Evolutionary conservation across 2,113 vertebrate species (phyloP), one percentile per base, ranked within the genome.

Genomic region (Lanius collurio): DNA sequence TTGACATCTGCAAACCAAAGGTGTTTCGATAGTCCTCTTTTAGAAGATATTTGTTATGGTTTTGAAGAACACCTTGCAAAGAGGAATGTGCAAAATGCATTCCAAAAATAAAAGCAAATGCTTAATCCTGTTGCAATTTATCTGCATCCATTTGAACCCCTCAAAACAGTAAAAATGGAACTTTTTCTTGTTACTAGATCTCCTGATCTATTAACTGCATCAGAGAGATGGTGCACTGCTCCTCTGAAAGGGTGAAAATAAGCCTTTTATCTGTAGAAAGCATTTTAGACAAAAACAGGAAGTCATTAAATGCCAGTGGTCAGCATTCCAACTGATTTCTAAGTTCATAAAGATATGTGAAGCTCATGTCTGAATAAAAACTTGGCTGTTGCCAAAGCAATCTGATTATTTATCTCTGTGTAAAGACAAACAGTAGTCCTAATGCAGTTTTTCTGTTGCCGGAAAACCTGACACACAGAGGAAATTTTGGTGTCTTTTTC

Each of bases 321-420:
- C 88, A 96, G 90, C 91, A 82, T 86, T 95, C 79, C 70, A 68
- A 83, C 50, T 83, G 89, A 64, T 53, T 91, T 82, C 89, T 94
- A 94, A 93, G 97, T 84, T 81, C 76, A 93, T 95, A 96, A 96
- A 97, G 92, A 90, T 91, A 97, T 62, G 75, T 68, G 93, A 95
- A 95, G 76, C 63, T 95, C 93, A 69, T 88, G 78, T 89, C 87
- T 92, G 94, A 97, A 94, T 95, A 93, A 95, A 91, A 87, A 74
- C 47, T 87, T 73, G 83, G 86, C 80, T 93, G 94, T 95, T 97
- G 95, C 96, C 96, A 97, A 96, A 97, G 90, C 73, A 84, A 95
- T 96, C 53, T 95, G 73, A 96, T 91, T 95, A 97, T 97, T 98
- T 97, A 95, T 94, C 83, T 85, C 62, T 83, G 80, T 74, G 64